Percentiles rank a stretch among this genome's conserved stretches.
Evolutionary conservation across 2,797 vertebrate species (phyloP).

Genomic region (Argyrosomus regius): DNA sequence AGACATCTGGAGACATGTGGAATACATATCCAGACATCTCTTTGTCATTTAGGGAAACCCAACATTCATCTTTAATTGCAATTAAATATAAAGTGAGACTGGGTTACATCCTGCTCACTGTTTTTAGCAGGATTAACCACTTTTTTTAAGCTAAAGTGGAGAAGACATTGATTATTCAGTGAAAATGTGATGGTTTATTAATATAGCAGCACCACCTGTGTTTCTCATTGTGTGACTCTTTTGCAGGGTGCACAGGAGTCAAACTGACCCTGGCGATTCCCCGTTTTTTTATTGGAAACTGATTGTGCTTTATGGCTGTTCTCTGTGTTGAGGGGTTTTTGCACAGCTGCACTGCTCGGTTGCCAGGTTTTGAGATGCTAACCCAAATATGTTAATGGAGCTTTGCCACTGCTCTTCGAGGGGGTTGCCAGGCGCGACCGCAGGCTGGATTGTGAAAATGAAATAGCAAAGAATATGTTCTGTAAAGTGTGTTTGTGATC

Average conservation of each 20-base stretch:
- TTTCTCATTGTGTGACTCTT: constrained; percentile 35
- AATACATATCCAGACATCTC: constrained; percentile 61
- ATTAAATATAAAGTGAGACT: constrained; percentile 62
- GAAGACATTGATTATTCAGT: constrained; percentile 47
- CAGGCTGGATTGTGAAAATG: constrained; percentile 50
- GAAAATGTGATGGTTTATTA: constrained; percentile 38
- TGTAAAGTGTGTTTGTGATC: constrained; percentile 33
- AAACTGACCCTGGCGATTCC: constrained; percentile 36
- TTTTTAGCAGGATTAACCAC: constrained; percentile 56
- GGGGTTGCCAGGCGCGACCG: constrained; percentile 65
- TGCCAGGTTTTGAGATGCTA: constrained; percentile 72
- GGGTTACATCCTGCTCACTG: constrained; percentile 48
- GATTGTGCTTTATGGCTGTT: constrained; percentile 60
- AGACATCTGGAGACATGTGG: constrained; percentile 69
- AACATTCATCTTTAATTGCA: constrained; percentile 69
- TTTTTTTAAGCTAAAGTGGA: constrained; percentile 30
- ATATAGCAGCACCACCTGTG: constrained; percentile 44
- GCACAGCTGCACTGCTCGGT: constrained; percentile 67
- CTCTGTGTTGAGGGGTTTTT: constrained; percentile 34
- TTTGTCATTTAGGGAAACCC: constrained; percentile 69
- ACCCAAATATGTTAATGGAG: constrained; percentile 71
- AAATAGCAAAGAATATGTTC: constrained; percentile 46
- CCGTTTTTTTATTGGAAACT: constrained; percentile 48
- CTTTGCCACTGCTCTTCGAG: constrained; percentile 42
- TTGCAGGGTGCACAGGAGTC: constrained; percentile 26